Evolutionary conservation across 2,113 vertebrate species (phyloP).

Genomic region (Sceloporus undulatus): DNA sequence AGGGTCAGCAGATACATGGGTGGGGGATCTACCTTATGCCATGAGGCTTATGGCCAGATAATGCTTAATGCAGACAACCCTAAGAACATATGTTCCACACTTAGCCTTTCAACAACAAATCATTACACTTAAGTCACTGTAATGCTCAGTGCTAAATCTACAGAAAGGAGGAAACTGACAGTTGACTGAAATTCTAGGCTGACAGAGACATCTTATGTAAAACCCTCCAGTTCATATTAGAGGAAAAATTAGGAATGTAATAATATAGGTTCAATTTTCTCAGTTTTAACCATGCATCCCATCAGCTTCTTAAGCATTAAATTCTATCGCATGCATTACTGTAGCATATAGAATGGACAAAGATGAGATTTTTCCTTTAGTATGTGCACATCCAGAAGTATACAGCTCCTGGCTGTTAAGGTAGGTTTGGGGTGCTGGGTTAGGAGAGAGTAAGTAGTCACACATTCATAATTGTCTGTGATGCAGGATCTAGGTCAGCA

Average conservation of each 20-base stretch:
- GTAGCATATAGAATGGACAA: neutral
- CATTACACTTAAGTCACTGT: constrained; percentile 1
- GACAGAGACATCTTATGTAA: neutral
- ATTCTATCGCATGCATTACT: neutral
- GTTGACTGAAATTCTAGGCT: constrained; percentile 7
- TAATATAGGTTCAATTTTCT: neutral
- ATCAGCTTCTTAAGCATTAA: neutral
- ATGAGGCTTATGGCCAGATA: constrained; percentile 12
- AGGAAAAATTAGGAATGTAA: constrained; percentile 2
- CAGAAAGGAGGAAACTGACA: neutral
- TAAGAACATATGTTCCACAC: neutral
- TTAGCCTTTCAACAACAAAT: neutral
- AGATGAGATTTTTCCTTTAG: neutral
- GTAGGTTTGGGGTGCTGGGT: too few species aligned
- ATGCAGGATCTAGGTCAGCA: too few species aligned
- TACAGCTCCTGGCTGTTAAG: neutral
- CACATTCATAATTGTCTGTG: too few species aligned
- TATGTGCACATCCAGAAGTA: neutral
- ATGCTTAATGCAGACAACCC: neutral
- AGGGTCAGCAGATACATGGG: accelerated
- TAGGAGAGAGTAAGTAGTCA: too few species aligned
- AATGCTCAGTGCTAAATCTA: neutral
- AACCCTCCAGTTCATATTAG: neutral
- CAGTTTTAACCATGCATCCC: neutral
- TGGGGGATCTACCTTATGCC: neutral